Conservation (phyloP, 2,888 invertebrate species). For the Pristionchus entomophagus region DNA sequence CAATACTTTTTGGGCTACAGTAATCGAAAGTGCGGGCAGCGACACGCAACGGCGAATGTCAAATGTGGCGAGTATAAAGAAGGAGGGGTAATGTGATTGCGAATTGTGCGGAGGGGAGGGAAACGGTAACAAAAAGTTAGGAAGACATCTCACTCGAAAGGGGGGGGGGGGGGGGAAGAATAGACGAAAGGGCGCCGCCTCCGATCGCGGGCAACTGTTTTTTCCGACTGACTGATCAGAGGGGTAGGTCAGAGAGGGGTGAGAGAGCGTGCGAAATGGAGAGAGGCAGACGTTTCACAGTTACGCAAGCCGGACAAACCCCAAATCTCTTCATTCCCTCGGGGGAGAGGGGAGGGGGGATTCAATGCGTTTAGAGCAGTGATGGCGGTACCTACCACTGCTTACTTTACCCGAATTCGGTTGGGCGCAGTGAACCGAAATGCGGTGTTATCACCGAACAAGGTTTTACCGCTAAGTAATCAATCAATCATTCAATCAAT, state of each 20-base stretch:
- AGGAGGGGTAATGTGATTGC: conserved; percentile 18
- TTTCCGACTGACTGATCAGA: conserved; percentile 24
- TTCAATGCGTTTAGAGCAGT: not conserved
- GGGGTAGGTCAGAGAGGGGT: not conserved
- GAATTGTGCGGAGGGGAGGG: not conserved
- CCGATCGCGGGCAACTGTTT: too few relatives aligned
- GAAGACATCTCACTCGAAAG: too few relatives aligned
- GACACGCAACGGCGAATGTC: conserved; percentile 35
- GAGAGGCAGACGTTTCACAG: conserved; percentile 7
- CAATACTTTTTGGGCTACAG: not conserved
- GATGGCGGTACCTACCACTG: conserved; percentile 15
- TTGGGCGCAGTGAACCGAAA: not conserved
- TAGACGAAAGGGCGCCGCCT: conserved; percentile 36
- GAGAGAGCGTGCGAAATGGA: not conserved
- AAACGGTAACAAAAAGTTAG: conserved; percentile 19
- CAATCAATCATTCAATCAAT: too few relatives aligned
- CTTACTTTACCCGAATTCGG: not conserved
- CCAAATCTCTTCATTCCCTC: not conserved
- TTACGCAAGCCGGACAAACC: conserved; percentile 17
- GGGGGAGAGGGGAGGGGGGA: not conserved
- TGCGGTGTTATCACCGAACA: conserved; percentile 1
- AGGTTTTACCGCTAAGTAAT: too few relatives aligned
- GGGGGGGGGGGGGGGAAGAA: too few relatives aligned
- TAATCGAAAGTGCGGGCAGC: conserved; percentile 10
- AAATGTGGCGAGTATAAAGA: conserved; percentile 21